Percentiles rank a stretch among this genome's conserved stretches.
Conservation (phyloP, 1,140 invertebrate species). For the Contarinia nasturtii region DNA sequence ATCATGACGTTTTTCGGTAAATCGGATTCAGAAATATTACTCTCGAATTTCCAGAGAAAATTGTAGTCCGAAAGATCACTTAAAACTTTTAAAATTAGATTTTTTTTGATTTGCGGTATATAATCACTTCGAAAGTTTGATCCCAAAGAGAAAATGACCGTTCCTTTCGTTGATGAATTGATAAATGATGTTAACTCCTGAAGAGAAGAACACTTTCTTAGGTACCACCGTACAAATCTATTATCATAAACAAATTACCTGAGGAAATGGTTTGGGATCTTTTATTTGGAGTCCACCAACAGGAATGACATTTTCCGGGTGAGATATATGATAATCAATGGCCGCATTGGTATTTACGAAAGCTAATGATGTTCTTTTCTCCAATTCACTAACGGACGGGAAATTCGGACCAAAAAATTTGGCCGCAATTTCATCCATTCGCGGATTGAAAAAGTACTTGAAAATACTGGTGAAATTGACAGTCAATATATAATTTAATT, state of each 20-base stretch:
- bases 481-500: neutral
- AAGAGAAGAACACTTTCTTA: too few relatives aligned
- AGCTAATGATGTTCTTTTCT: slow-evolving; percentile 12
- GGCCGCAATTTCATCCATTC: neutral
- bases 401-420: neutral
- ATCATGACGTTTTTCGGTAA: slow-evolving; percentile 26
- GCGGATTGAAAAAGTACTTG: neutral
- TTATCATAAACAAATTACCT: too few relatives aligned
- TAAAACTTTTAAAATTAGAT: slow-evolving; percentile 23
- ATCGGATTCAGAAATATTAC: slow-evolving; percentile 14
- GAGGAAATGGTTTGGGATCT: slow-evolving; percentile 10
- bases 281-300: slow-evolving; percentile 31
- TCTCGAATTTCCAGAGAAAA: slow-evolving; percentile 26
- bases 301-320: slow-evolving; percentile 28
- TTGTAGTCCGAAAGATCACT: slow-evolving; percentile 17
- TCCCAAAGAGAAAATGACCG: slow-evolving; percentile 11
- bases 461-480: neutral
- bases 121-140: neutral
- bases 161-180: slow-evolving; percentile 20
- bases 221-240: too few relatives aligned
- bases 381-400: neutral
- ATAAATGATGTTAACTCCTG: slow-evolving; percentile 25
- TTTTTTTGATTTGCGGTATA: slow-evolving; percentile 12
- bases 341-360: slow-evolving; percentile 26
- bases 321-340: slow-evolving; percentile 21